Conservation (phyloP, 2,113 vertebrate genomes). For the Cathartes aura region DNA sequence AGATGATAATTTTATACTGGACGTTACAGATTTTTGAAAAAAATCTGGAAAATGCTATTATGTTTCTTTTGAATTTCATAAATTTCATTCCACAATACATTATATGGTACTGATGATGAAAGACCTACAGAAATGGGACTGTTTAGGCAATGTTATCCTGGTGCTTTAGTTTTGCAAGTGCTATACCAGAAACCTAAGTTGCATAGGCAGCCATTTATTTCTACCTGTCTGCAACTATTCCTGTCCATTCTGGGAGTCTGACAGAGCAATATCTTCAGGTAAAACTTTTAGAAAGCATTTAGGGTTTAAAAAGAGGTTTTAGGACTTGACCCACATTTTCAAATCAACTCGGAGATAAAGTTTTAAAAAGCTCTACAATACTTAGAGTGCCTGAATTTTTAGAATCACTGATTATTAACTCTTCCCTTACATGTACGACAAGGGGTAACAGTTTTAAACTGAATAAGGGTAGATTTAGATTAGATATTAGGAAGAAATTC, state of each 20-base stretch:
- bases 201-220: neutral
- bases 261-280: fast-evolving
- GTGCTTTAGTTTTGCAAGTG: fast-evolving
- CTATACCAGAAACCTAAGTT: neutral
- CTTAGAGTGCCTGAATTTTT: neutral
- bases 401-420: neutral
- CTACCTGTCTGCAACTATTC: neutral
- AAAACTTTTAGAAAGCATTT: neutral
- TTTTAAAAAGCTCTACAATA: fast-evolving
- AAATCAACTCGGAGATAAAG: neutral
- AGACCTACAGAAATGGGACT: neutral
- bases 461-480: neutral
- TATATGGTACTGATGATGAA: fast-evolving
- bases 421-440: neutral
- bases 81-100: neutral
- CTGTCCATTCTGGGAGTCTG: neutral
- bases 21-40: neutral
- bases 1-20: neutral
- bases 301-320: fast-evolving
- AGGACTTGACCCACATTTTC: neutral
- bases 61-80: neutral
- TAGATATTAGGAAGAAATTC: neutral
- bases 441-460: too few species aligned
- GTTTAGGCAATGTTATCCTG: fast-evolving
- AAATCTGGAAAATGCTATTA: neutral